These are phyloP conservation scores for Hydrozoanthus tunicans DNA, from an alignment of 64 coral and sea anemone genomes.

Conservation along the genomic window DNA sequence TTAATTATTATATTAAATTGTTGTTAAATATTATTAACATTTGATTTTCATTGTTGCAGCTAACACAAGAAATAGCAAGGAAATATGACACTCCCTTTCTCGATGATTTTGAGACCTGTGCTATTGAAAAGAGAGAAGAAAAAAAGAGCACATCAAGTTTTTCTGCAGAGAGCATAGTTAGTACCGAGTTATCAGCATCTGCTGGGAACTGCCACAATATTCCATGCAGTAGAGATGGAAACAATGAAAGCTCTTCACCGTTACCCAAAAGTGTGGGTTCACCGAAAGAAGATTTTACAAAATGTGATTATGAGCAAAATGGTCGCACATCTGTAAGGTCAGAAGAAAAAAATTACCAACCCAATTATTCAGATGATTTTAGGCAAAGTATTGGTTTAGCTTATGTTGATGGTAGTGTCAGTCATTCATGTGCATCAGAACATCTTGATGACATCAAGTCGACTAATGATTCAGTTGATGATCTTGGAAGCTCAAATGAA, in stretches of 20 bases:
- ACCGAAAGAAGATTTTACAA: background rate
- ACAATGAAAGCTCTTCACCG: background rate
- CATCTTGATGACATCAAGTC: background rate
- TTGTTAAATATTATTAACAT: background rate
- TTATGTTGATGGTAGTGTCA: background rate
- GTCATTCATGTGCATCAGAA: background rate
- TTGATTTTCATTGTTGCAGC: background rate
- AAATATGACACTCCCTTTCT: slow-evolving; percentile 4
- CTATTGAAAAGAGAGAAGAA: background rate
- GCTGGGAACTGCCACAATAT: background rate
- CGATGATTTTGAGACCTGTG: background rate
- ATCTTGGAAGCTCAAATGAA: background rate
- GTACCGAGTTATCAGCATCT: background rate
- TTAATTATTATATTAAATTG: background rate
- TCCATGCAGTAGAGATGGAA: background rate
- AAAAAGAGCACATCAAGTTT: background rate
- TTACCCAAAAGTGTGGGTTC: background rate
- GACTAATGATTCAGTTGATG: background rate
- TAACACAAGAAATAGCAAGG: slow-evolving; percentile 35
- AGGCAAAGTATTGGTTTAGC: background rate
- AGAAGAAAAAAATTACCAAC: background rate
- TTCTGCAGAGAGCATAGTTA: background rate
- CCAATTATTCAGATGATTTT: background rate
- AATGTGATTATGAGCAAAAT: background rate
- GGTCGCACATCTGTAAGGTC: background rate